Evolutionary conservation across 2,888 invertebrate species (phyloP), one percentile per base, ranked within the genome.

Genomic region (Drosophila siamana): DNA sequence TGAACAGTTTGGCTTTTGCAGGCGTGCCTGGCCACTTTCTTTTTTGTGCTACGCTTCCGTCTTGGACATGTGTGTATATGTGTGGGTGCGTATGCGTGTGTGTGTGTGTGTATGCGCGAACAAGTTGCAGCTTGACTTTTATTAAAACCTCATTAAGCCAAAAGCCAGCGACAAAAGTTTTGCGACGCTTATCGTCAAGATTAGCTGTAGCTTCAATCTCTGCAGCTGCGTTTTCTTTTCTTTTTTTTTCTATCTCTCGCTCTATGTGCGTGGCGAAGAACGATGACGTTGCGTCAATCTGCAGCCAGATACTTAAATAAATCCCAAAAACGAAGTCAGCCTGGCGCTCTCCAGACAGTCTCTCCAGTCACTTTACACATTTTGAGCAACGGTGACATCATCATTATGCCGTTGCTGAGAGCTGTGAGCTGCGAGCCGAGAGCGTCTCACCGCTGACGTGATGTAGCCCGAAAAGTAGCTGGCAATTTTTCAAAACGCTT

Each of bases 61-160:
- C 43, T 28, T 26, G 41, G 15, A 22, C 43, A 15, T n/a, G 33
- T 7, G 24, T 9, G 9, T 36, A 38, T 46, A 11, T 9, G 9
- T 9, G 30, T 30, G 30, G n/a, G n/a, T n/a, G n/a, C n/a, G n/a
- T n/a, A n/a, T 30, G 30, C 9, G 30, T 30, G 30, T 7, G 30
- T 9, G 9, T 36, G 43, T 46, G 46, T 13, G 22, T 43, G 51
- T 46, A n/a, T n/a, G n/a, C n/a, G n/a, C n/a, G 64, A 62, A 52
- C 63, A 66, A 68, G 70, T 61, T 70, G 65, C 64, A 75, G 66
- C 80, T 83, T 76, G 88, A 89, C 84, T 88, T 88, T 86, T 86
- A 86, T 89, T 88, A 86, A 86, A 88, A 89, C 83, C 86, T 86
- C 83, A 86, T 86, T 86, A 88, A 80, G 86, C 64, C 63, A 67